These are phyloP conservation scores for Drosophila subpulchrella DNA, from an alignment of 1,140 invertebrate genomes.

Conservation along the genomic window DNA sequence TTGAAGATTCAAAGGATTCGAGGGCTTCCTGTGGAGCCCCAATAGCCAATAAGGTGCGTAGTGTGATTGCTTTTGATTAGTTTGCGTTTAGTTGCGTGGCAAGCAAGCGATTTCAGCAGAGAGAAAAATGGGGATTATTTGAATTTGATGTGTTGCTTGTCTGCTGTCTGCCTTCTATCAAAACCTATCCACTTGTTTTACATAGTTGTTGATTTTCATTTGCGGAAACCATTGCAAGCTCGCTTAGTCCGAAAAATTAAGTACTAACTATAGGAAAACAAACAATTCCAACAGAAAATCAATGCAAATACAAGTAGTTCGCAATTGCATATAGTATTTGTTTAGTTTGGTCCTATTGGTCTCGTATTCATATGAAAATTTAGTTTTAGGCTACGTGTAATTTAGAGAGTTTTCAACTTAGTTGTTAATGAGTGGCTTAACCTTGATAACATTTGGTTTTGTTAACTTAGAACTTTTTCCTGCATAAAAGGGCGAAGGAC, in stretches of 20 bases:
- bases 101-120: constrained; percentile 77
- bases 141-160: constrained; percentile 4
- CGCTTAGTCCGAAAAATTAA: constrained; percentile 57
- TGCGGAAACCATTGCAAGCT: constrained; percentile 80
- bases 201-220: constrained; percentile 52
- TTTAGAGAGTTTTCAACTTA: constrained; percentile 53
- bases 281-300: constrained; percentile 31
- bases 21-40: constrained; percentile 8
- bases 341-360: constrained; percentile 80
- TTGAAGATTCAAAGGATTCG: constrained; percentile 20
- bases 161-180: constrained; percentile 19
- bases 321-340: constrained; percentile 41
- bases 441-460: constrained; percentile 34
- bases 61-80: constrained; percentile 60
- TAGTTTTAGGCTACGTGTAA: constrained; percentile 63
- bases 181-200: constrained; percentile 46
- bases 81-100: constrained; percentile 58
- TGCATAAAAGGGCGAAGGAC: constrained; percentile 33
- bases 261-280: constrained; percentile 12
- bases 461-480: constrained; percentile 77
- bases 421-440: constrained; percentile 31
- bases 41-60: constrained; percentile 53
- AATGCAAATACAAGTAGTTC: constrained; percentile 9
- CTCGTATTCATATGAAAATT: constrained; percentile 44
- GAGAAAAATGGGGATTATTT: constrained; percentile 31